A percentile compares a stretch with the other conserved stretches of the same genome.
phyloP scores from a whole-genome alignment of 2,888 invertebrate genomes.

The Parnassius orleans region DNA sequence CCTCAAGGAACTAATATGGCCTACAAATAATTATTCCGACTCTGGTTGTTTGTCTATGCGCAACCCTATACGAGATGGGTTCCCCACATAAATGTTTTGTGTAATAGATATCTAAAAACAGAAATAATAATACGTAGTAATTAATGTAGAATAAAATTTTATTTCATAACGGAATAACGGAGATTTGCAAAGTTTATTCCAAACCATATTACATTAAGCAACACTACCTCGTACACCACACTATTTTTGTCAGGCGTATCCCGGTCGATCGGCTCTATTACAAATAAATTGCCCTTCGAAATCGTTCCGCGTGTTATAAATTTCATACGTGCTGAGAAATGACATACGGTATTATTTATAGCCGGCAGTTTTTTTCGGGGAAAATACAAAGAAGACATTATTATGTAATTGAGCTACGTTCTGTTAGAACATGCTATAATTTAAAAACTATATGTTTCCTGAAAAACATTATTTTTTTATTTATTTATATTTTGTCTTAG shows the following conservation, averaged over 20 bases:
- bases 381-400: conserved; percentile 77
- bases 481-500: no score
- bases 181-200: neutral
- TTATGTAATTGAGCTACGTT: conserved; percentile 75
- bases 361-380: conserved; percentile 62
- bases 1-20: no score
- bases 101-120: no score
- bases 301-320: conserved; percentile 75
- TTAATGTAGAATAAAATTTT: no score
- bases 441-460: conserved; percentile 3
- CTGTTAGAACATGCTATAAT: conserved; percentile 60
- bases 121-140: no score
- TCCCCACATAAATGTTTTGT: no score
- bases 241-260: conserved; percentile 41
- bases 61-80: no score
- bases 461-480: neutral
- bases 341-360: conserved; percentile 81
- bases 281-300: conserved; percentile 78
- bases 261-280: conserved; percentile 69
- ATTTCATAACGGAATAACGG: no score
- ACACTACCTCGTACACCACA: conserved; percentile 23
- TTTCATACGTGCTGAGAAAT: conserved; percentile 81
- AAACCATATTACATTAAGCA: neutral
- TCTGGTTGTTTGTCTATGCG: no score
- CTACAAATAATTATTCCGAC: no score